These are phyloP conservation scores for Mus caroli DNA, from an alignment of 2,797 vertebrate species.

Conservation along the genomic window DNA sequence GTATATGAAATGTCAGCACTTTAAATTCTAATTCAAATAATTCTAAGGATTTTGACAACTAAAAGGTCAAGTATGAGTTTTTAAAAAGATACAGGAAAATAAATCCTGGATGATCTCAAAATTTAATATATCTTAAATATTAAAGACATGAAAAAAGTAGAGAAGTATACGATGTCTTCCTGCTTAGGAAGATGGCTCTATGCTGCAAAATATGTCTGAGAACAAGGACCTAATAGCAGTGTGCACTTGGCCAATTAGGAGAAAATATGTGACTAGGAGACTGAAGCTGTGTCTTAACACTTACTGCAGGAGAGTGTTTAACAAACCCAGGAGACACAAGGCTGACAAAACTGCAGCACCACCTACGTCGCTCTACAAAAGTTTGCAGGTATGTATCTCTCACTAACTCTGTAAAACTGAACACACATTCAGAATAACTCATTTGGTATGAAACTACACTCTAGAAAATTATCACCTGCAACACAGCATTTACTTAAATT, in stretches of 20 bases:
- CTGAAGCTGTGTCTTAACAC: neutral
- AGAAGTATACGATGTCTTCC: neutral
- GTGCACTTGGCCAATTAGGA: slow-evolving; percentile 9
- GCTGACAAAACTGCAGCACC: slow-evolving; percentile 90
- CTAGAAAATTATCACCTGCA: slow-evolving; percentile 53
- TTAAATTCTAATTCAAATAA: slow-evolving; percentile 49
- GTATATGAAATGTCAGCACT: neutral
- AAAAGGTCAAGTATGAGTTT: neutral
- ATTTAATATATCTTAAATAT: slow-evolving; percentile 4
- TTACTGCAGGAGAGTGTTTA: slow-evolving; percentile 47
- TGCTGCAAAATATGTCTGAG: neutral
- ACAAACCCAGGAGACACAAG: slow-evolving; percentile 82
- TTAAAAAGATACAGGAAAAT: neutral
- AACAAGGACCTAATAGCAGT: slow-evolving; percentile 20
- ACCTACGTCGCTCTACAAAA: slow-evolving; percentile 88
- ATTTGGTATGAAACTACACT: slow-evolving; percentile 10
- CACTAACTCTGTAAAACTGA: slow-evolving; percentile 78
- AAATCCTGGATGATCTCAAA: slow-evolving; percentile 21
- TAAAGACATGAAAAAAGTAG: neutral
- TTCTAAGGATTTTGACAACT: neutral
- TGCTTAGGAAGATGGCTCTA: slow-evolving; percentile 7
- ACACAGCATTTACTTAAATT: slow-evolving; percentile 58
- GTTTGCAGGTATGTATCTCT: slow-evolving; percentile 80
- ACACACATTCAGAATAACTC: slow-evolving; percentile 65
- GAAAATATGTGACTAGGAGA: neutral